Percentiles rank a stretch among this genome's conserved stretches.
Evolutionary conservation across 2,113 vertebrate genomes (phyloP).

Genomic region (Trinectes maculatus): DNA sequence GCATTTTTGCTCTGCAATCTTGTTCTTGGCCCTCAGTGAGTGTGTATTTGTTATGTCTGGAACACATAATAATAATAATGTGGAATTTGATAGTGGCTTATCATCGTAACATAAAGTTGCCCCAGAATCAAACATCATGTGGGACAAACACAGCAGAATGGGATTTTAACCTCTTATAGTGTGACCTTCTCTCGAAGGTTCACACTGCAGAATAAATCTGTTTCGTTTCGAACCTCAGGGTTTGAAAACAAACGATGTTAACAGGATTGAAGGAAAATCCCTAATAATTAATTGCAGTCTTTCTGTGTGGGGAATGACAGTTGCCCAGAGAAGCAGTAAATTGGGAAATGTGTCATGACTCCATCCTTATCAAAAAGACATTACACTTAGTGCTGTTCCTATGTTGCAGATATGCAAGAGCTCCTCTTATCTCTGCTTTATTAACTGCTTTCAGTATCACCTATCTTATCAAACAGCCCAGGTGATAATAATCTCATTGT

Average conservation of each 20-base stretch:
- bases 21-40: slow-evolving; percentile 26
- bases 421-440: slow-evolving; percentile 59
- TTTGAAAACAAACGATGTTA: no score
- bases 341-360: slow-evolving; percentile 40
- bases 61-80: slow-evolving; percentile 61
- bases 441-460: slow-evolving; percentile 61
- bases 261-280: background rate
- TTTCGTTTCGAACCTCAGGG: no score
- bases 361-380: slow-evolving; percentile 64
- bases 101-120: slow-evolving; percentile 40
- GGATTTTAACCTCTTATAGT: background rate
- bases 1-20: slow-evolving; percentile 52
- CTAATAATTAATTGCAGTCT: background rate
- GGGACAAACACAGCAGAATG: slow-evolving; percentile 10
- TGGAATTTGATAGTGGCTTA: slow-evolving; percentile 62
- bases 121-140: slow-evolving; percentile 7
- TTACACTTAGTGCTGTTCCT: slow-evolving; percentile 43
- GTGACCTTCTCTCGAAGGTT: no score
- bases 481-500: slow-evolving; percentile 10
- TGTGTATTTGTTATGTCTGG: slow-evolving; percentile 71
- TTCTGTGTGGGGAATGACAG: slow-evolving; percentile 4
- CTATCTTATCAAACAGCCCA: slow-evolving; percentile 40
- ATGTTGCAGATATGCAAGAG: slow-evolving; percentile 45
- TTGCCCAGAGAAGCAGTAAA: slow-evolving; percentile 52
- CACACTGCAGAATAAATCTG: no score